Evolutionary conservation across 2,888 invertebrate genomes (phyloP), one percentile per base, ranked within the genome.

Genomic region (Actias luna): DNA sequence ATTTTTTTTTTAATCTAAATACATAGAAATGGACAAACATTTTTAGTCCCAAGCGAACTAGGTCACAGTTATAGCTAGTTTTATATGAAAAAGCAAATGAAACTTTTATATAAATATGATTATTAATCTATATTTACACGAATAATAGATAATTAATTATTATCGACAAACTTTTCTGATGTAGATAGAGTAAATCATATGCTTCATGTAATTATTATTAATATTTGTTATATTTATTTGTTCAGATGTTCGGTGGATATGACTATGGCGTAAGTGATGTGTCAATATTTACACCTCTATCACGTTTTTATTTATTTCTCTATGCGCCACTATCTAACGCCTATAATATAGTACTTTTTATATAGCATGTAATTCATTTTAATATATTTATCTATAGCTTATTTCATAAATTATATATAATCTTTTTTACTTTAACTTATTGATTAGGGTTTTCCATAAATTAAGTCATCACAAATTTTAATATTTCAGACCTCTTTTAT

Each of bases 171-270:
- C 7, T 42, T n/a, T 42, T 42, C 8, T 18, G 7, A 39, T 50
- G 25, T 25, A 50, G 50, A 3, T 12, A 50, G 12, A 42, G 5
- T 42, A n/a, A 42, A 42, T 5, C n/a, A 5, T 18, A n/a, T 42
- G n/a, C 36, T 39, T 39, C 14, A 16, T 39, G 12, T 39, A 46
- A n/a, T 46, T 29, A 52, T 14, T 29, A 55, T 18, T n/a, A 61
- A 58, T 58, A 29, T 59, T 59, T 62, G 18, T 52, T 42, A 64
- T 62, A 79, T 82, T 86, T 85, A 83, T 90, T 79, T 92, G 88
- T 91, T 80, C 78, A 93, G 92, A 91, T 92, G 90, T 93, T 91
- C 92, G 92, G 89, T 88, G 93, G 93, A 92, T 93, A 91, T 88
- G 93, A 93, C 77, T 93, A 88, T 77, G 88, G 91, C 82, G 93